Evolutionary conservation across 2,113 vertebrate genomes (phyloP), one percentile per base, ranked within the genome.

Genomic region (Phaetusa simplex): DNA sequence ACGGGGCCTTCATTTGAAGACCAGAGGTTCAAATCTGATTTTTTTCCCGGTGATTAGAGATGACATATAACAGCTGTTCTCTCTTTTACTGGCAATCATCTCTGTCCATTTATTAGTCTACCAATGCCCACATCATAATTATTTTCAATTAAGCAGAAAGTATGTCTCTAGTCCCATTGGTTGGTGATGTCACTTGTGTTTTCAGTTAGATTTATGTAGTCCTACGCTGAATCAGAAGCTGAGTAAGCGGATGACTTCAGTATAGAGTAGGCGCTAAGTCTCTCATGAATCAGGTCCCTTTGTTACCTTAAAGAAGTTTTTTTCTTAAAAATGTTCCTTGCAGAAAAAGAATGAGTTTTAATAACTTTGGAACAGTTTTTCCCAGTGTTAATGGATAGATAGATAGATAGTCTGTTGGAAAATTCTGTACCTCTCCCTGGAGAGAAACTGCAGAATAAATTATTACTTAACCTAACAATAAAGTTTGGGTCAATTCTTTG

Each of bases 401-500:
- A 11, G 49, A 32, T 38, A 38, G 38, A 38, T 38, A 49, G 47
- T 26, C 52, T 82, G 13, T 27, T 66, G 70, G 74, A 86, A 77
- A 87, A 73, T 53, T 87, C 49, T 83, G 23, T 65, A 27, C 23
- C 3, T 94, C 24, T 91, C 56, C 14, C 17, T 80, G 21, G 40
- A 76, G 82, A 94, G 30, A 43, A 82, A 15, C 49, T 86, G 59
- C 64, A 27, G 42, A 81, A 53, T 84, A 96, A 91, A 73, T 87
- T 79, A 76, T 61, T 90, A 47, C 36, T 93, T 94, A 87, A 85
- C 23, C 52, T 80, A 85, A 72, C 53, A 70, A 42, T 87, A 47
- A 87, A 82, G 36, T 93, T 91, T 90, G 74, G 62, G 85, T 95
- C 78, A 90, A 19, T 90, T 90, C 32, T 86, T 82, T 88, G 66